Base-by-base conservation (phyloP, 2,888 invertebrate species). In the Odontomyia ornata region DNA sequence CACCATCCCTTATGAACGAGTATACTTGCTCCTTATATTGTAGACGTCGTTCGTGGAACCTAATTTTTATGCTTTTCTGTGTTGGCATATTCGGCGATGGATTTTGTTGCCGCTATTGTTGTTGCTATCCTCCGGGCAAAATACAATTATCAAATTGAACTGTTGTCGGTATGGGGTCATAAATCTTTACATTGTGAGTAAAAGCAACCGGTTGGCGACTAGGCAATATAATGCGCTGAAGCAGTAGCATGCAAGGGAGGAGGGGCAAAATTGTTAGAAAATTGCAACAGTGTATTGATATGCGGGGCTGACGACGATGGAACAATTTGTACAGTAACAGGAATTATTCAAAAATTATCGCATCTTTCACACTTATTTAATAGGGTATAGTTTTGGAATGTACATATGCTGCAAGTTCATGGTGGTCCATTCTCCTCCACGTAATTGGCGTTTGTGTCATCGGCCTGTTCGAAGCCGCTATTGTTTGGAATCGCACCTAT, bases 281-380 rank as follows among this genome's bases (percentile, higher is more conserved):
- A 27, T n/a, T n/a, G 23, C 30, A 65, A n/a, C n/a, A n/a, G n/a
- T n/a, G n/a, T n/a, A n/a, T n/a, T n/a, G n/a, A n/a, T n/a, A n/a
- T n/a, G n/a, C n/a, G n/a, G n/a, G n/a, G n/a, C n/a, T n/a, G n/a
- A n/a, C n/a, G n/a, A n/a, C n/a, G n/a, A n/a, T n/a, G n/a, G n/a
- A n/a, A n/a, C n/a, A n/a, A n/a, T n/a, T n/a, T n/a, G n/a, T n/a
- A n/a, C n/a, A n/a, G n/a, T 94, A 94, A 94, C 94, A 90, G 93
- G 90, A 86, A 91, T 88, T 87, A 94, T 91, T 87, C 94, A 91
- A 81, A 95, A 95, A 93, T 96, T 95, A 85, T 96, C 94, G 88
- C 97, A 98, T 88, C 94, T 92, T 89, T 97, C 97, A 88, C 97
- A 98, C 85, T 93, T 93, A 88, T 93, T 92, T 86, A 97, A 90